A percentile compares a stretch with the other conserved stretches of the same genome.
Evolutionary conservation across 2,797 vertebrate genomes (phyloP).

Genomic region (Tragelaphus eurycerus): DNA sequence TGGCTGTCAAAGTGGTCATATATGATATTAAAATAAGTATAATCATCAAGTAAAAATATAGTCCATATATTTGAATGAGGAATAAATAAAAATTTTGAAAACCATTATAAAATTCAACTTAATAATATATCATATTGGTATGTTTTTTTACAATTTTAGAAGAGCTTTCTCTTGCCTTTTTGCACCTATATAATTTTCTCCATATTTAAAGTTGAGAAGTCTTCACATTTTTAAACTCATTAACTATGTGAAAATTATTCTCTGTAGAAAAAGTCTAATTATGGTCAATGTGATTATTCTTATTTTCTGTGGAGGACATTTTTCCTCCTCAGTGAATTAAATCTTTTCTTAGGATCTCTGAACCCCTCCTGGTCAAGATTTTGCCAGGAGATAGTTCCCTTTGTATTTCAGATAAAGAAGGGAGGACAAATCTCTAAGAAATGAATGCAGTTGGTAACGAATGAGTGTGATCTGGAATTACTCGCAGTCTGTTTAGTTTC

Average conservation of each 20-base stretch:
- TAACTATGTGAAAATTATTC: neutral
- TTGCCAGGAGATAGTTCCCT: neutral
- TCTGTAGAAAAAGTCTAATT: neutral
- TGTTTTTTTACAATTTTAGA: neutral
- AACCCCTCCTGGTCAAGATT: neutral
- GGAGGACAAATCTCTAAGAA: neutral
- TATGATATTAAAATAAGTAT: neutral
- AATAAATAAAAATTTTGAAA: neutral
- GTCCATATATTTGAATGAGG: neutral
- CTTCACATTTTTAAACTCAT: neutral
- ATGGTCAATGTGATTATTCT: too few species aligned
- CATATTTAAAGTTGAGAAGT: neutral
- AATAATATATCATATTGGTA: neutral
- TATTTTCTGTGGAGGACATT: neutral
- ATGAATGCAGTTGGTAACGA: accelerated
- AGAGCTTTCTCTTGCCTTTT: neutral
- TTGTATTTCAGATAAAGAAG: neutral
- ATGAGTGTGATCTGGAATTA: neutral
- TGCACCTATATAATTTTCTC: neutral
- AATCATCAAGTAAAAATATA: neutral
- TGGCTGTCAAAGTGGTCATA: neutral
- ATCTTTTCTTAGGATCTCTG: neutral
- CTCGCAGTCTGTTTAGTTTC: neutral
- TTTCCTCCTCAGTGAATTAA: neutral
- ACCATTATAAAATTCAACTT: neutral